Evolutionary conservation across 1,140 invertebrate genomes (phyloP).

Genomic region (Streblospio benedicti): DNA sequence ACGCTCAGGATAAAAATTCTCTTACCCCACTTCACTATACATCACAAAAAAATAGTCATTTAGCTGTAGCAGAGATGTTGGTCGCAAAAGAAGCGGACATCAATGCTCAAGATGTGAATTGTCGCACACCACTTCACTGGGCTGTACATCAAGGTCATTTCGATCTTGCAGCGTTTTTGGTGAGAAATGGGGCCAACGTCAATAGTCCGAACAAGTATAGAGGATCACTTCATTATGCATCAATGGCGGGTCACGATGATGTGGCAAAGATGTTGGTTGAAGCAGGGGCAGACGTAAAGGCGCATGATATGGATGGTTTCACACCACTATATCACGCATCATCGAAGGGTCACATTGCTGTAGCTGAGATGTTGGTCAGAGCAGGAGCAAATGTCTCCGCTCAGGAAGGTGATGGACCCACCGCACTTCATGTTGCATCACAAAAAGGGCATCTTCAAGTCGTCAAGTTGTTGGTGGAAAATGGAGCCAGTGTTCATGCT

Average conservation of each 20-base stretch:
- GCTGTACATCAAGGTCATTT: slow-evolving; percentile 8
- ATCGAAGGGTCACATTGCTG: slow-evolving; percentile 30
- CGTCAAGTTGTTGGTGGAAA: neutral
- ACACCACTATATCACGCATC: slow-evolving; percentile 20
- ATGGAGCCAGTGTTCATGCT: slow-evolving; percentile 3
- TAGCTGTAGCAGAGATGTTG: slow-evolving; percentile 5
- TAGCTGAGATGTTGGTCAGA: slow-evolving; percentile 48
- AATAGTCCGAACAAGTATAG: slow-evolving; percentile 44
- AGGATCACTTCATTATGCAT: slow-evolving; percentile 8
- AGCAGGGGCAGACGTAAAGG: slow-evolving; percentile 11
- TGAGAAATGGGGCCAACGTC: slow-evolving; percentile 5
- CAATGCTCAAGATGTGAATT: slow-evolving; percentile 9
- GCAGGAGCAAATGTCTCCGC: slow-evolving; percentile 6
- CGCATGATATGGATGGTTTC: slow-evolving; percentile 16
- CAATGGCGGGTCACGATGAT: neutral
- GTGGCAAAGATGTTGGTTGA: slow-evolving; percentile 7
- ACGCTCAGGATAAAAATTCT: slow-evolving; percentile 10
- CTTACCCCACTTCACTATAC: slow-evolving; percentile 17
- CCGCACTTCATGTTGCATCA: slow-evolving; percentile 15
- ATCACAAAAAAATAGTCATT: neutral
- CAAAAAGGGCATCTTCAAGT: slow-evolving; percentile 5
- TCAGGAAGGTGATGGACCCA: slow-evolving; percentile 13
- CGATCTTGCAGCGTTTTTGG: slow-evolving; percentile 3
- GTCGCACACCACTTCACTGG: slow-evolving; percentile 16
- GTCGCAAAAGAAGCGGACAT: slow-evolving; percentile 46